Evolutionary conservation across 1,140 invertebrate genomes (phyloP).

Genomic region (Oedothorax gibbosus): DNA sequence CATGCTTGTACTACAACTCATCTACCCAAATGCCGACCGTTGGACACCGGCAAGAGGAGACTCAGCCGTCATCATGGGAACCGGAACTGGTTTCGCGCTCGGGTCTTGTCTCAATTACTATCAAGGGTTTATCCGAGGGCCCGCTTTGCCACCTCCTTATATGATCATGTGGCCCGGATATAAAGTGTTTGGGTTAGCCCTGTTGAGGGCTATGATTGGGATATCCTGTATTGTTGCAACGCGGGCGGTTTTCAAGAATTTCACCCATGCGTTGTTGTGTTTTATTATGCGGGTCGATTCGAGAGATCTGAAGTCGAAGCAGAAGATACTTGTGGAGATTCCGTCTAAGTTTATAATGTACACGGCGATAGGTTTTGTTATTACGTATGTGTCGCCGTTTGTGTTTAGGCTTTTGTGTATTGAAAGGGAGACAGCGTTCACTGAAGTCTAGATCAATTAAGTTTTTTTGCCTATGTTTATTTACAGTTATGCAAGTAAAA

Average conservation of each 20-base stretch:
- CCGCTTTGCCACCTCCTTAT: conserved; percentile 75
- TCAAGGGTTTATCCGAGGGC: conserved; percentile 75
- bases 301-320: conserved; percentile 67
- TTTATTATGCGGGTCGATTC: conserved; percentile 76
- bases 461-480: no score
- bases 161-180: conserved; percentile 82
- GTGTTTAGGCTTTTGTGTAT: conserved; percentile 81
- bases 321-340: conserved; percentile 75
- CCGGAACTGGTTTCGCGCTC: conserved; percentile 80
- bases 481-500: no score
- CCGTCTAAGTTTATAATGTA: conserved; percentile 85
- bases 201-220: conserved; percentile 80
- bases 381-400: conserved; percentile 81
- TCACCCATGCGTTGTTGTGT: conserved; percentile 78
- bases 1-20: conserved; percentile 77
- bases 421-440: conserved; percentile 84
- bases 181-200: conserved; percentile 75
- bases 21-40: conserved; percentile 77
- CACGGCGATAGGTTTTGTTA: conserved; percentile 80
- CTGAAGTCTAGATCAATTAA: conserved; percentile 76
- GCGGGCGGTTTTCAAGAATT: conserved; percentile 76
- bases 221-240: conserved; percentile 79
- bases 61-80: conserved; percentile 84
- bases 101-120: conserved; percentile 89
- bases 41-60: conserved; percentile 91